A percentile compares a stretch with the other conserved stretches of the same genome.
Evolutionary conservation across 2,797 vertebrate genomes (phyloP).

Genomic region (Apodemus agrarius): DNA sequence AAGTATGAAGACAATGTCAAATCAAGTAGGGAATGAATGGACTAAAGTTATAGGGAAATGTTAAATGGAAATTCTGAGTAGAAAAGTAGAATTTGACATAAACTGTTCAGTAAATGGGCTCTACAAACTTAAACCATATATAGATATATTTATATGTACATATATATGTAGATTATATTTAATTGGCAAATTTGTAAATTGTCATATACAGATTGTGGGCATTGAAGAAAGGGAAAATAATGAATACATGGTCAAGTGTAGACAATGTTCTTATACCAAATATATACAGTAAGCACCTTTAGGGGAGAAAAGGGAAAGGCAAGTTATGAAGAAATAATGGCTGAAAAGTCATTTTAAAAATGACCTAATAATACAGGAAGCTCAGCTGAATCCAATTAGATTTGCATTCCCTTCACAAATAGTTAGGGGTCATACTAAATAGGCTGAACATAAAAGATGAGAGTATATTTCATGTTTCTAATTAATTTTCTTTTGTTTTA

Average conservation of each 20-base stretch:
- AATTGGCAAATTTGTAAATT: background rate
- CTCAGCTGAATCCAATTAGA: too few species aligned
- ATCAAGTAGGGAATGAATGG: background rate
- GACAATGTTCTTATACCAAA: background rate
- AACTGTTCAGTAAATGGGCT: background rate
- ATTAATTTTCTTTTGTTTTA: too few species aligned
- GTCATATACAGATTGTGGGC: background rate
- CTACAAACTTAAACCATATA: background rate
- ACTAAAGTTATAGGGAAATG: background rate
- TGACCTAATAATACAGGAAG: too few species aligned
- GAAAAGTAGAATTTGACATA: background rate
- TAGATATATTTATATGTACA: too few species aligned
- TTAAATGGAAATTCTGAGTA: background rate
- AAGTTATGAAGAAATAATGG: too few species aligned
- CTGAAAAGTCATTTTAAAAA: too few species aligned
- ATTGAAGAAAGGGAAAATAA: background rate
- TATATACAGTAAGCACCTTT: too few species aligned
- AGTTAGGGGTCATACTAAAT: too few species aligned
- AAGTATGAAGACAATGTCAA: background rate
- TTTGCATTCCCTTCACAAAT: too few species aligned
- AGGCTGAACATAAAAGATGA: too few species aligned
- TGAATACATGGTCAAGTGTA: background rate
- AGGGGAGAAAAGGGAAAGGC: background rate
- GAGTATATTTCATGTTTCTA: too few species aligned
- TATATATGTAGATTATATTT: too few species aligned